A percentile compares a stretch with the other conserved stretches of the same genome.
Conservation (phyloP, 2,113 vertebrate genomes). For the Hypanus sabinus region DNA sequence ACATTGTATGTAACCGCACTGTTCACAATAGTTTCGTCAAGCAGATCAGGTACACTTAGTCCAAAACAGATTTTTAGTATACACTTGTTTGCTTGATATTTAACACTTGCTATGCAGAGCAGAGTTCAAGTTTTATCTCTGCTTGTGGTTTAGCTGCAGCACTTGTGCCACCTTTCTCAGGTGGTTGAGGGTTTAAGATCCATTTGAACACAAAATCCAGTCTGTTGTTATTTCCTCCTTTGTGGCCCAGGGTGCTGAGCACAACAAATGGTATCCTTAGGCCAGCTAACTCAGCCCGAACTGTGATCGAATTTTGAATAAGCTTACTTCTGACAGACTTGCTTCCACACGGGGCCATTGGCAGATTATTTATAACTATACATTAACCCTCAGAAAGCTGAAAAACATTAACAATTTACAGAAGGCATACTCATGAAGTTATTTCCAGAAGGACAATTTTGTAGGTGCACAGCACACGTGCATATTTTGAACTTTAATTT, state of each 20-base stretch:
- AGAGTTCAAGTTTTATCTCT: neutral
- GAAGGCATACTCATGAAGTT: neutral
- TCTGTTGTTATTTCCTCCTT: neutral
- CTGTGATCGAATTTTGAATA: neutral
- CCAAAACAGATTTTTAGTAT: neutral
- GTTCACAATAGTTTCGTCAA: neutral
- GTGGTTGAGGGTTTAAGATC: neutral
- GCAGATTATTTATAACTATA: neutral
- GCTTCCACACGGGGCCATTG: neutral
- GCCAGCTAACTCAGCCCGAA: neutral
- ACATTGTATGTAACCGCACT: neutral
- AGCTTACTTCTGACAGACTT: neutral
- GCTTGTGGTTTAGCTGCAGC: neutral
- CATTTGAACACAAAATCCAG: neutral
- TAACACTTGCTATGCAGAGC: neutral
- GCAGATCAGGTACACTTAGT: neutral
- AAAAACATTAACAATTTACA: neutral
- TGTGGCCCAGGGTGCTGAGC: neutral
- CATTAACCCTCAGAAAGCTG: neutral
- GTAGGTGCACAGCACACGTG: neutral
- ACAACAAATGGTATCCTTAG: neutral
- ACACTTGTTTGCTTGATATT: neutral
- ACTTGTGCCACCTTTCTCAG: no score
- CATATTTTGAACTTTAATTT: neutral
- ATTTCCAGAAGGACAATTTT: neutral